These are phyloP conservation scores for Polietes domitor DNA, from an alignment of 2,888 invertebrate genomes.

Conservation along the genomic window DNA sequence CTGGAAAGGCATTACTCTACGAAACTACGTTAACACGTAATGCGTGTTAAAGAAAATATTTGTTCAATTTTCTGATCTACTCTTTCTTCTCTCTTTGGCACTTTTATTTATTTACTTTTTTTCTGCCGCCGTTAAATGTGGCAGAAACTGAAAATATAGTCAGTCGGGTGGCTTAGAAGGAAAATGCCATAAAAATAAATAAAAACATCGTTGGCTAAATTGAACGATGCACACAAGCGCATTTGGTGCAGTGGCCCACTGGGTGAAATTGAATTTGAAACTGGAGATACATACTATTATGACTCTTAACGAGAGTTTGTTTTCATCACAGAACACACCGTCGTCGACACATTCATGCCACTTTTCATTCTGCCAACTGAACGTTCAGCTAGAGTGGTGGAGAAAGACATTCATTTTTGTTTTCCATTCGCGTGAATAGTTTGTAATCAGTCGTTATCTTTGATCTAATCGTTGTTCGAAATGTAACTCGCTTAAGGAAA, in stretches of 20 bases:
- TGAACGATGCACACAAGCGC: conserved; percentile 59
- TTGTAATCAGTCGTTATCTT: neutral
- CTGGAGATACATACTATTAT: conserved; percentile 33
- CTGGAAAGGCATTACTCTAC: conserved; percentile 48
- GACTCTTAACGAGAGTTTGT: conserved; percentile 73
- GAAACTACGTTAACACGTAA: conserved; percentile 45
- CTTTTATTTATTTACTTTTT: neutral
- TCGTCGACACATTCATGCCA: neutral
- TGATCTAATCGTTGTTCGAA: conserved; percentile 37
- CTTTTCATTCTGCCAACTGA: neutral
- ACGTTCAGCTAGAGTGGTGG: conserved; percentile 59
- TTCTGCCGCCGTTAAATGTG: neutral
- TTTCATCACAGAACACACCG: conserved; percentile 70
- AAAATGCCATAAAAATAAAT: conserved; percentile 6
- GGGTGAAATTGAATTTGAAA: conserved; percentile 79
- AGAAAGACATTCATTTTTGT: neutral
- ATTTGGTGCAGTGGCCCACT: conserved; percentile 80
- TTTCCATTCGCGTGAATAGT: conserved; percentile 43
- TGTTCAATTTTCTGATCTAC: conserved; percentile 32
- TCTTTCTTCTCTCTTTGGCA: neutral
- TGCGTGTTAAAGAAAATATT: conserved; percentile 48
- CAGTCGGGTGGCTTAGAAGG: neutral
- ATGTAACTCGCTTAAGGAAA: conserved; percentile 8
- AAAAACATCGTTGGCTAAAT: conserved; percentile 9
- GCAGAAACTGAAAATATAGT: conserved; percentile 5